These are phyloP conservation scores for Ceratina australensis DNA, from an alignment of 1,140 invertebrate species.

Conservation along the genomic window DNA sequence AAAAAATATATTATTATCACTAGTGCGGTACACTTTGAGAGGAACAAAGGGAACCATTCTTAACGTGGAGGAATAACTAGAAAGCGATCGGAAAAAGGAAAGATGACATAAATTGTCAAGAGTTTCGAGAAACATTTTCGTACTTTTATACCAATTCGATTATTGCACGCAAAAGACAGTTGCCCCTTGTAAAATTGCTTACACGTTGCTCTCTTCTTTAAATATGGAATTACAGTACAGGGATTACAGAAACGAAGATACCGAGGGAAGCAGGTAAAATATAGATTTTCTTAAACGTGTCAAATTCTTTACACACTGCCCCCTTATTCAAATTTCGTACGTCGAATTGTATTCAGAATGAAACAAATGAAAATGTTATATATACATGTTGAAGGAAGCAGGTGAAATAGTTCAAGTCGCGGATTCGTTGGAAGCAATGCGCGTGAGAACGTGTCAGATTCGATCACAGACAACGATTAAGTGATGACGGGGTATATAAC, in stretches of 20 bases:
- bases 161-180: too few species aligned
- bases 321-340: too few species aligned
- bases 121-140: neutral
- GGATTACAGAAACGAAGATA: too few species aligned
- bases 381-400: neutral
- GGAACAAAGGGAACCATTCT: slow-evolving; percentile 21
- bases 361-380: too few species aligned
- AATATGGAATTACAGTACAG: too few species aligned
- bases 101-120: neutral
- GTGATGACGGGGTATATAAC: neutral
- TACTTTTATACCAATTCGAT: too few species aligned
- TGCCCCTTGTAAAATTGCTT: too few species aligned
- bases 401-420: neutral
- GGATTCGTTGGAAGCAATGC: neutral
- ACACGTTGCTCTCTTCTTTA: too few species aligned
- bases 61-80: neutral
- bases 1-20: slow-evolving; percentile 19
- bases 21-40: slow-evolving; percentile 1
- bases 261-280: too few species aligned
- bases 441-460: neutral
- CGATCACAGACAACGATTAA: slow-evolving; percentile 30
- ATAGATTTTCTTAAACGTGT: too few species aligned
- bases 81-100: neutral
- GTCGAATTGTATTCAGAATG: too few species aligned
- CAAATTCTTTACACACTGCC: too few species aligned